phyloP scores from a whole-genome alignment of 2,888 invertebrate species.

The Autographa gamma region DNA sequence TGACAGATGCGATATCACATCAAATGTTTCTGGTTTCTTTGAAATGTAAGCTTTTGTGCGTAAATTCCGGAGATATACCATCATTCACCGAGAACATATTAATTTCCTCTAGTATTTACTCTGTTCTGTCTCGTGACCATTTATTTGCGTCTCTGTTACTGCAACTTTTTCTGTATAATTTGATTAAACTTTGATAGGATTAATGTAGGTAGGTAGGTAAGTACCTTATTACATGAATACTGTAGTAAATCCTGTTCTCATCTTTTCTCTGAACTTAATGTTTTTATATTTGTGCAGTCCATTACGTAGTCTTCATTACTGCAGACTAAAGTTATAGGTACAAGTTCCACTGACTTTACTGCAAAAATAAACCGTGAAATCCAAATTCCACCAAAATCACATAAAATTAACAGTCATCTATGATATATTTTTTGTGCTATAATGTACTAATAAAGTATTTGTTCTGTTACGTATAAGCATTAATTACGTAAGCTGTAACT shows the following conservation, averaged over 20 bases:
- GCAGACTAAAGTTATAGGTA: no score
- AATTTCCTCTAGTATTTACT: conserved; percentile 1
- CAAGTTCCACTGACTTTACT: no score
- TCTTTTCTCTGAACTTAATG: no score
- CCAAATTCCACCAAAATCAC: no score
- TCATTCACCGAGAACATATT: conserved; percentile 4
- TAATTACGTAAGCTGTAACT: background rate
- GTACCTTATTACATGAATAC: no score
- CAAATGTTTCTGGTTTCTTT: background rate
- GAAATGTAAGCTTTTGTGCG: background rate
- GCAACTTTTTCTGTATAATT: background rate
- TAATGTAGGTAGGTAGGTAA: background rate
- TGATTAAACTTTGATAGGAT: background rate
- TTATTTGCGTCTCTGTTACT: background rate
- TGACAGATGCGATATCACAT: background rate
- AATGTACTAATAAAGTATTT: background rate
- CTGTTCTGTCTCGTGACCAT: conserved; percentile 2
- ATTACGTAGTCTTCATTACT: no score
- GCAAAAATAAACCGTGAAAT: no score
- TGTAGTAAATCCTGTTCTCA: no score
- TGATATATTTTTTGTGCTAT: no score
- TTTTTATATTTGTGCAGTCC: no score
- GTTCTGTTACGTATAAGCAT: background rate
- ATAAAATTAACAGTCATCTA: no score
- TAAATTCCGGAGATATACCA: background rate